These are phyloP conservation scores for rabbit (Oryctolagus cuniculus) DNA, from an alignment of 2,113 vertebrate genomes.

Conservation along the genomic window mOryCun1.1 NC_091435.1:142319001-142319500, in stretches of 20 bases:
- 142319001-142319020: neutral
- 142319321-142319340: neutral
- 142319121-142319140: neutral
- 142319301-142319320: neutral
- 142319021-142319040: neutral
- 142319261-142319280: neutral
- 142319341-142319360: neutral
- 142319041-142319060: constrained; percentile 18
- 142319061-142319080: neutral
- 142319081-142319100: neutral
- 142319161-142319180: neutral
- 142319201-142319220: neutral
- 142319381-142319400: neutral
- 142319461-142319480: neutral
- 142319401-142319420: neutral
- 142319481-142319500: constrained; percentile 93
- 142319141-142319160: neutral
- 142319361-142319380: neutral
- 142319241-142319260: neutral
- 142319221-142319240: neutral
- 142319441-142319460: neutral
- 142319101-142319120: neutral
- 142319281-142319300: neutral
- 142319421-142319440: neutral
- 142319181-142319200: neutral